Percentiles rank a stretch among this genome's conserved stretches.
Evolutionary conservation across 1,140 invertebrate species (phyloP).

Genomic region (Drosophila simulans): DNA sequence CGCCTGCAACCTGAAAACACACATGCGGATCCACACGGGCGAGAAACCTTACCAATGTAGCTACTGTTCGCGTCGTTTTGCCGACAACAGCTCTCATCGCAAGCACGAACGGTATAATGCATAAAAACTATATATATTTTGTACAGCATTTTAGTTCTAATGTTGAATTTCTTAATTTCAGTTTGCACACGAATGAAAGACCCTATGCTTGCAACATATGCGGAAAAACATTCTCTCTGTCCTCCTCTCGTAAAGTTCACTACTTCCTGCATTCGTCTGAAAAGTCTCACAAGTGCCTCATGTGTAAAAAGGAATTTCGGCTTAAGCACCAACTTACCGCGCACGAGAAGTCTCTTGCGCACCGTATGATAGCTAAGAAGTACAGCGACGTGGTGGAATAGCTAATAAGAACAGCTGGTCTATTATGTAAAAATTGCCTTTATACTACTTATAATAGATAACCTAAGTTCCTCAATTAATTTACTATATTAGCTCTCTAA

Average conservation of each 20-base stretch:
- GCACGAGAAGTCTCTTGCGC: conserved; percentile 60
- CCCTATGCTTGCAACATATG: conserved; percentile 86
- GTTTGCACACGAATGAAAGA: conserved; percentile 86
- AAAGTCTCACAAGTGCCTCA: conserved; percentile 66
- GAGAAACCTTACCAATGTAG: conserved; percentile 72
- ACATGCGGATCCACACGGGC: conserved; percentile 78
- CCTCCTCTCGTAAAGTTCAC: conserved; percentile 66
- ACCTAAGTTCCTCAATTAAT: background rate
- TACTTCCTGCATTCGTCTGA: conserved; percentile 57
- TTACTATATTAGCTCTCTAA: conserved; percentile 6
- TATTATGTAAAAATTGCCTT: background rate
- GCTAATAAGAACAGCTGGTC: background rate
- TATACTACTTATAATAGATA: background rate
- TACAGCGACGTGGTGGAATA: conserved; percentile 2
- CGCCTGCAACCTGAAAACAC: conserved; percentile 67
- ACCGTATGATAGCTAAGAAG: conserved; percentile 31
- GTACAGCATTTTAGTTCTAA: background rate
- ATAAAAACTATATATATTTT: background rate
- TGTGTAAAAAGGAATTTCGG: conserved; percentile 70
- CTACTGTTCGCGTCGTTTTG: conserved; percentile 65
- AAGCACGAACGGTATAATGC: conserved; percentile 77
- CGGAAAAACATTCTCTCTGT: conserved; percentile 86
- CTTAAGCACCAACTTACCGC: conserved; percentile 75
- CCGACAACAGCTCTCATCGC: conserved; percentile 70
- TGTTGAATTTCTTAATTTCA: conserved; percentile 11